Evolutionary conservation across 2,797 vertebrate species (phyloP).

Genomic region (Petrocephalus schoutedeni): DNA sequence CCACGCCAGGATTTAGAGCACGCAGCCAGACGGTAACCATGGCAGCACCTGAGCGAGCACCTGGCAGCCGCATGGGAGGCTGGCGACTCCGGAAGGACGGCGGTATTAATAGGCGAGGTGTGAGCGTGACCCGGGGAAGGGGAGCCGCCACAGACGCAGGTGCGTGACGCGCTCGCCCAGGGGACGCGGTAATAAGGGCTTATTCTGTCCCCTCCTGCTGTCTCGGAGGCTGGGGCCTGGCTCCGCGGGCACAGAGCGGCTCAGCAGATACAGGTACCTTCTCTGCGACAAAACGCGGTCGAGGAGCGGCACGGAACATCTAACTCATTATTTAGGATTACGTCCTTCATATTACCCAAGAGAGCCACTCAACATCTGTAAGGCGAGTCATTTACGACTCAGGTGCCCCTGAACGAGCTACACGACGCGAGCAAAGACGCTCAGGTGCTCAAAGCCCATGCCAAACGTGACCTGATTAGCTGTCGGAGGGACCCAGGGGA

Average conservation of each 20-base stretch:
- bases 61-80: conserved; percentile 36
- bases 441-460: background rate
- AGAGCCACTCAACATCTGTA: background rate
- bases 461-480: background rate
- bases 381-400: conserved; percentile 1
- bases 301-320: background rate
- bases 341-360: background rate
- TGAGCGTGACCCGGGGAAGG: background rate
- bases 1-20: conserved; percentile 24
- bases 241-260: background rate
- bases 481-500: background rate
- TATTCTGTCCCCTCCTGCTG: background rate
- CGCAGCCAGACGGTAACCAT: conserved; percentile 38
- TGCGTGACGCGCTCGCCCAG: background rate
- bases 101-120: background rate
- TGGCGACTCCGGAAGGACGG: conserved; percentile 39
- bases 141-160: background rate
- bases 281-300: too few species aligned
- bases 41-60: conserved; percentile 37
- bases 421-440: background rate
- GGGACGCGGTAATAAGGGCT: conserved; percentile 14
- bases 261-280: too few species aligned
- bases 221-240: background rate
- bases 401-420: background rate
- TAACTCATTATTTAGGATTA: background rate